Base-by-base conservation (phyloP, 2,888 invertebrate genomes). In the Melanophora roralis region DNA sequence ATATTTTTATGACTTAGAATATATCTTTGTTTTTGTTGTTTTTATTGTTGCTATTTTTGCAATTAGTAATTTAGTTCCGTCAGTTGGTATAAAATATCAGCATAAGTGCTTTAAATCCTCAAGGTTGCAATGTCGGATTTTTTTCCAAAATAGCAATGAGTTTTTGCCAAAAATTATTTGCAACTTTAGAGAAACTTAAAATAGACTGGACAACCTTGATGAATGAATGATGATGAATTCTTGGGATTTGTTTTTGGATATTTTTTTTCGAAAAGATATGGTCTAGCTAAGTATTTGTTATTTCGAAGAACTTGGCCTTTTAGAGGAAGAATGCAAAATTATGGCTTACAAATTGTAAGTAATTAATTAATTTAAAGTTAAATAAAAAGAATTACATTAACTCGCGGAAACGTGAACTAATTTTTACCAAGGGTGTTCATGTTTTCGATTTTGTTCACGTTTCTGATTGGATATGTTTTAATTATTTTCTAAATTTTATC, bases 1-100 rank as follows among this genome's bases (percentile, higher is more conserved):
- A 62, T 72, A 55, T 72, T 62, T 55, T 72, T 64, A 47, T 53
- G 55, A n/a, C 23, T 43, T 27, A 38, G 62, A 45, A 49, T 40
- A 59, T 43, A 14, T 55, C 19, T 14, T 19, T 65, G 38, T 74
- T 51, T 53, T 69, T 47, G 43, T 23, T 76, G 16, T 36, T 49
- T 11, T 36, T 16, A 12, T 51, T 45, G 40, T 21, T 55, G 47
- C 23, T 47, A 27, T 36, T 49, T 21, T 57, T 40, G 40, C 38
- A 43, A 34, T 19, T 6, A 27, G 27, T 19, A 19, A 43, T 76
- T 76, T 51, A 12, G 53, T 69, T 69, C 64, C 69, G 55, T 77
- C 71, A 57, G 40, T 51, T 14, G 5, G 11, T 65, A 23, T 69
- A 16, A 71, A 49, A 55, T 40, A 49, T 47, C 38, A 21, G 14